Evolutionary conservation across 2,113 vertebrate species (phyloP).

Genomic region (Oxygymnocypris stewartii): DNA sequence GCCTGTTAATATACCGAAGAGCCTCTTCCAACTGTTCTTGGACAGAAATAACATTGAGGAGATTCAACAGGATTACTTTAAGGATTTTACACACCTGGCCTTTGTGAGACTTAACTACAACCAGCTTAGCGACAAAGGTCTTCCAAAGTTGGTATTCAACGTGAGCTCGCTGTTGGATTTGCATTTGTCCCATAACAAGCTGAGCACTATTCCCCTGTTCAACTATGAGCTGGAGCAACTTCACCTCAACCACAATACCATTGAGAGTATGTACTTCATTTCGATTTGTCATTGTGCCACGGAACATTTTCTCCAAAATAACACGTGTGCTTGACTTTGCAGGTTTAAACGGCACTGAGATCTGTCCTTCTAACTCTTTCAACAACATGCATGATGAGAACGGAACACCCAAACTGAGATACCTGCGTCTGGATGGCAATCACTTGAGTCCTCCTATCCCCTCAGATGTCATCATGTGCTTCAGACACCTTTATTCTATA

Average conservation of each 20-base stretch:
- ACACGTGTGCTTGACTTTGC: slow-evolving; percentile 35
- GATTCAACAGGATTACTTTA: slow-evolving; percentile 90
- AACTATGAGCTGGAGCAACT: slow-evolving; percentile 88
- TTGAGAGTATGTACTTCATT: slow-evolving; percentile 78
- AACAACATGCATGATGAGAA: slow-evolving; percentile 70
- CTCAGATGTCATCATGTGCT: slow-evolving; percentile 94
- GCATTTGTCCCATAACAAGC: slow-evolving; percentile 92
- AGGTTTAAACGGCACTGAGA: slow-evolving; percentile 92
- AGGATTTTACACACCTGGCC: slow-evolving; percentile 82
- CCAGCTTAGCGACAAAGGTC: slow-evolving; percentile 87
- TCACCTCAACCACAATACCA: slow-evolving; percentile 93
- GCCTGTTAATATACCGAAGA: slow-evolving; percentile 83
- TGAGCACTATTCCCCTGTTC: slow-evolving; percentile 84
- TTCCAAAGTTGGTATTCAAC: slow-evolving; percentile 91
- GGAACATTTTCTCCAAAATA: background rate
- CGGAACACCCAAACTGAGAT: slow-evolving; percentile 82
- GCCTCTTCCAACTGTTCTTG: slow-evolving; percentile 90
- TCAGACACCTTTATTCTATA: slow-evolving; percentile 90
- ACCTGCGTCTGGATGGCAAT: slow-evolving; percentile 93
- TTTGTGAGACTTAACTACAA: slow-evolving; percentile 95
- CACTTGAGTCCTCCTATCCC: slow-evolving; percentile 89
- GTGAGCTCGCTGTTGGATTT: slow-evolving; percentile 90
- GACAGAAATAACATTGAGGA: slow-evolving; percentile 90
- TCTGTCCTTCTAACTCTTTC: slow-evolving; percentile 80
- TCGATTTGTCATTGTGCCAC: background rate